A percentile compares a stretch with the other conserved stretches of the same genome.
phyloP scores from a whole-genome alignment of 2,797 vertebrate genomes.

The Pangasius larnaudii region DNA sequence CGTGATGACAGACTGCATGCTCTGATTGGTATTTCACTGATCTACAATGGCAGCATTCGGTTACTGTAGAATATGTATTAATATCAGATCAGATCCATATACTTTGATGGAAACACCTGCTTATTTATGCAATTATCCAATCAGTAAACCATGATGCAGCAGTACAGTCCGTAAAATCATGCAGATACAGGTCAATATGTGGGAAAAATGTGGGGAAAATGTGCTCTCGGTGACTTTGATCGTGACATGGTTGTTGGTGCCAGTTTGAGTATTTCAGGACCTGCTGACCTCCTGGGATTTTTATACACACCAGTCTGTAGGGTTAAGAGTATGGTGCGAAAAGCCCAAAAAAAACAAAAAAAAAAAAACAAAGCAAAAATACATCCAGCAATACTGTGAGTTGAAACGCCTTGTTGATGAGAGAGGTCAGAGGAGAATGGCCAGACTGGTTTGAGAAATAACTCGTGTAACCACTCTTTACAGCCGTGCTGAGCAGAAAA shows the following conservation, averaged over 20 bases:
- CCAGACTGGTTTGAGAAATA: neutral
- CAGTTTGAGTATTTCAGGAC: neutral
- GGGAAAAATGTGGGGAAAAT: neutral
- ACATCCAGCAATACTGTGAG: neutral
- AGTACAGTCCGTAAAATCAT: neutral
- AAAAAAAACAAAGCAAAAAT: too few relatives aligned
- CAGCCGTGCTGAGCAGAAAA: neutral
- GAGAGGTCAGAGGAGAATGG: too few relatives aligned
- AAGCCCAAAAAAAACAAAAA: too few relatives aligned
- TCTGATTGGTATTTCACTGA: constrained; percentile 12
- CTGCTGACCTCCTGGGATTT: neutral
- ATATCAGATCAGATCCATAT: neutral
- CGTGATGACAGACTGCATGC: constrained; percentile 22
- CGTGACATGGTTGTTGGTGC: neutral
- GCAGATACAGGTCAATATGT: neutral
- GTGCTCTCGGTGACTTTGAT: neutral
- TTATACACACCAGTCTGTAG: too few relatives aligned
- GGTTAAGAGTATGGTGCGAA: too few relatives aligned
- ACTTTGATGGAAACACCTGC: neutral
- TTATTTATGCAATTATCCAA: neutral
- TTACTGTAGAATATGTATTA: neutral
- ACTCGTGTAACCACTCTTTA: neutral
- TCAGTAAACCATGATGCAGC: neutral
- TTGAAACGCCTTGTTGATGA: neutral
- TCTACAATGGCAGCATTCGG: constrained; percentile 6